These are phyloP conservation scores for Perdita meconis DNA, from an alignment of 2,888 invertebrate genomes.

Conservation along the genomic window DNA sequence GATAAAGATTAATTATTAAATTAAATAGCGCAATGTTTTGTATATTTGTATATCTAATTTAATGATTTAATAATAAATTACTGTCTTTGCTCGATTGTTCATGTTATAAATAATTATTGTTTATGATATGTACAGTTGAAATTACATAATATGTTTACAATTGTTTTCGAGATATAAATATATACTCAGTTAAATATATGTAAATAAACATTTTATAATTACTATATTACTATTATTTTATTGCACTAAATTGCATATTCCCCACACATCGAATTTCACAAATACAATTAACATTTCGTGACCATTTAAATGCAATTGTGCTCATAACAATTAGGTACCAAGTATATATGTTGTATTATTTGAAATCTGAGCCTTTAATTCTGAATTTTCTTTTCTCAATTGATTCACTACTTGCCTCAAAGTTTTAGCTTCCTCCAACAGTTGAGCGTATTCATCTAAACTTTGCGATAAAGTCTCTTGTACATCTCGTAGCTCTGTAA, in stretches of 20 bases:
- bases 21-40: conserved; percentile 66
- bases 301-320: conserved; percentile 21
- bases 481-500: conserved; percentile 91
- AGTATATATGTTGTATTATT: conserved; percentile 44
- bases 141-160: conserved; percentile 70
- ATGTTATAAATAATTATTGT: conserved; percentile 69
- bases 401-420: conserved; percentile 89
- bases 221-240: conserved; percentile 63
- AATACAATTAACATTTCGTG: conserved; percentile 8
- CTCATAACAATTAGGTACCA: conserved; percentile 49
- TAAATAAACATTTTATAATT: conserved; percentile 83
- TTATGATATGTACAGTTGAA: conserved; percentile 79
- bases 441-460: conserved; percentile 88
- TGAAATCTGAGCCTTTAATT: conserved; percentile 85
- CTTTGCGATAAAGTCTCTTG: conserved; percentile 88
- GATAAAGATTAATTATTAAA: conserved; percentile 58
- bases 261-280: conserved; percentile 8
- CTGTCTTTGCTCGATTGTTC: conserved; percentile 64
- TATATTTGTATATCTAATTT: conserved; percentile 74
- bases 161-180: conserved; percentile 75
- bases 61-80: conserved; percentile 65
- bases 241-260: conserved; percentile 38
- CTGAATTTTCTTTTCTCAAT: conserved; percentile 90
- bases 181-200: conserved; percentile 79
- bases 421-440: conserved; percentile 88